Evolutionary conservation across 2,797 vertebrate genomes (phyloP), one percentile per base, ranked within the genome.

Genomic region (Sebastes taczanowskii): DNA sequence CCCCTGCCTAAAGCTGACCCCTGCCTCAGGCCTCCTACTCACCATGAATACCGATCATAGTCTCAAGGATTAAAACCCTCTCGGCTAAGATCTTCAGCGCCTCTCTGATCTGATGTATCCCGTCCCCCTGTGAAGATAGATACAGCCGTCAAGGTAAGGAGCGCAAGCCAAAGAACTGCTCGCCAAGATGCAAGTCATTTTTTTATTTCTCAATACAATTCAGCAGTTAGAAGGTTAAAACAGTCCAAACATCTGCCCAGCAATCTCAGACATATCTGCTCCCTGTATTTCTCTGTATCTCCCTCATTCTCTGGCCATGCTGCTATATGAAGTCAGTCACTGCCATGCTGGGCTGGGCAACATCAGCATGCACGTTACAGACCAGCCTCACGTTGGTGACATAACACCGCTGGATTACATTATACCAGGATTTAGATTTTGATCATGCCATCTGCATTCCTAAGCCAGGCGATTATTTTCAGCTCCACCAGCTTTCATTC

Each of bases 1-100:
- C 92, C 93, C 91, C 87, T 90, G 90, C 90, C 91, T 95, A 93
- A 91, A 93, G 92, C 95, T 95, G 94, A 95, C 89, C 93, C 93
- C 94, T 95, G 93, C 88, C 92, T 94, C 94, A 91, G 93, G 95
- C 95, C 95, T 96, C 96, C 96, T 97, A 99, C 98, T 99, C 97
- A 99, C 98, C 98, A 92, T 99, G 98, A 94, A 99, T 98, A 97
- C 98, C 98, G 95, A 99, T 99, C 98, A 99, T 98, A 97, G 98
- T 98, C 96, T 99, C 98, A 94, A 99, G 97, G 97, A 99, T 99
- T 97, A 99, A 98, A 97, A 99, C 98, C 97, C 98, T 97, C 95
- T 99, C 98, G 34, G 98, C 98, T 98, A 99, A 98, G 96, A 99
- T 99, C 98, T 99, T 99, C 96, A 99, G 97, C 77, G 98, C 98